Base-by-base conservation (phyloP, 1,140 invertebrate species). In the Aradophagus sp. region DNA sequence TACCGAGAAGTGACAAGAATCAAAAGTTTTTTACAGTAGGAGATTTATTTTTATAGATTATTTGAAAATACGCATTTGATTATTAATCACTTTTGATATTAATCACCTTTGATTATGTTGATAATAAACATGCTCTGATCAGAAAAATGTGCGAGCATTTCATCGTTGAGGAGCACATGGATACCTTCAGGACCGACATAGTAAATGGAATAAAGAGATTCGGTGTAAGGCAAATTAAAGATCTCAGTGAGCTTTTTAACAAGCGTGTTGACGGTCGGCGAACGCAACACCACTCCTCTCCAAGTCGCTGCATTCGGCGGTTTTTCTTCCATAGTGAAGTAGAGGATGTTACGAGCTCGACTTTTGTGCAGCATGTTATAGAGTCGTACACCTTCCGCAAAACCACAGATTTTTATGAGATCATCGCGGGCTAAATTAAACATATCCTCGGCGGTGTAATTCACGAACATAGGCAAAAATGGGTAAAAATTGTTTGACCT, bases 211-310 rank as follows among this genome's bases (percentile, higher is more conserved):
- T 87, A 84, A 34, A 93, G 87, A 78, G 89, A 88, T 50, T 89
- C 86, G 50, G 50, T 36, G 1, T 81, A 73, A 4, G 84, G 77
- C 15, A 91, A 78, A 45, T 88, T 89, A 20, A 92, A 79, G 10
- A 91, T 83, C 0, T 79, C 73, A 5, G 89, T 82, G 17, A 96
- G 79, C 79, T 94, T 94, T 52, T 86, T 85, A 12, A 89, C 80
- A 13, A 97, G 80, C 62, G 93, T 91, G 14, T 78, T 79, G 41
- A 90, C 89, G n/a, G 87, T 90, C 14, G 91, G 86, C 7, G 85
- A 85, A 29, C 92, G 88, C 53, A 97, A 83, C 77, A 94, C 95
- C 8, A 96, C 84, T n/a, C 93, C 92, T 82, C 93, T 91, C 87
- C 92, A 96, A 3, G 92, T 87, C 50, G 84, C 86, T 1, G 69